Conservation (phyloP, 2,888 invertebrate genomes). For the Teleiodes luculella region DNA sequence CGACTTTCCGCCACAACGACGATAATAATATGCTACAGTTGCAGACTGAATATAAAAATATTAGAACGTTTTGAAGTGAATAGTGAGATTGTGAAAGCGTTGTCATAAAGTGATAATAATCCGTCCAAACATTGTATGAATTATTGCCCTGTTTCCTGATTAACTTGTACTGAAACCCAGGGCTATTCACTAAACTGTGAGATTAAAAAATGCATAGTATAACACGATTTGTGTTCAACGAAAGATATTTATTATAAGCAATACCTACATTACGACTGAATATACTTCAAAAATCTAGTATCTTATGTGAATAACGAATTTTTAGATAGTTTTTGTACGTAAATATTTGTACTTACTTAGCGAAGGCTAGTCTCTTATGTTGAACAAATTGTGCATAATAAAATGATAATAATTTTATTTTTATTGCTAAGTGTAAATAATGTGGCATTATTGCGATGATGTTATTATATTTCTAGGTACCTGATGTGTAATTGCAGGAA, state of each 20-base stretch:
- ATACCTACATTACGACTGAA: conserved; percentile 53
- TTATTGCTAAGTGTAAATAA: conserved; percentile 37
- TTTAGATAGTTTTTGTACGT: conserved; percentile 53
- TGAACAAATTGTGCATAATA: conserved; percentile 67
- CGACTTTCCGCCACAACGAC: too few species aligned
- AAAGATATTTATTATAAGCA: conserved; percentile 42
- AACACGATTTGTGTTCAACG: conserved; percentile 67
- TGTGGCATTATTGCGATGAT: conserved; percentile 54
- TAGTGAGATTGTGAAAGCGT: conserved; percentile 16
- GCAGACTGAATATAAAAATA: not conserved
- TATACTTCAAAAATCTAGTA: conserved; percentile 42
- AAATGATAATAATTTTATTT: conserved; percentile 33
- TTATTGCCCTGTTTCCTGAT: too few species aligned
- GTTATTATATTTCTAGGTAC: conserved; percentile 33
- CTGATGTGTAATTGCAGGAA: conserved; percentile 45
- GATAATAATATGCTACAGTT: too few species aligned
- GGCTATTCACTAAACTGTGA: conserved; percentile 9
- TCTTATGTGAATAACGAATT: conserved; percentile 65
- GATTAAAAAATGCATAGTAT: conserved; percentile 19
- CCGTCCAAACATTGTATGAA: not conserved
- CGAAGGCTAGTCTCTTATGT: conserved; percentile 71
- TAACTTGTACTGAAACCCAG: too few species aligned
- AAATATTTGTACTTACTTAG: conserved; percentile 57
- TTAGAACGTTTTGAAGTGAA: conserved; percentile 11
- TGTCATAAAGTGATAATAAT: not conserved